These are phyloP conservation scores for Drosophila willistoni DNA, from an alignment of 1,140 invertebrate genomes.

Conservation along the genomic window DNA sequence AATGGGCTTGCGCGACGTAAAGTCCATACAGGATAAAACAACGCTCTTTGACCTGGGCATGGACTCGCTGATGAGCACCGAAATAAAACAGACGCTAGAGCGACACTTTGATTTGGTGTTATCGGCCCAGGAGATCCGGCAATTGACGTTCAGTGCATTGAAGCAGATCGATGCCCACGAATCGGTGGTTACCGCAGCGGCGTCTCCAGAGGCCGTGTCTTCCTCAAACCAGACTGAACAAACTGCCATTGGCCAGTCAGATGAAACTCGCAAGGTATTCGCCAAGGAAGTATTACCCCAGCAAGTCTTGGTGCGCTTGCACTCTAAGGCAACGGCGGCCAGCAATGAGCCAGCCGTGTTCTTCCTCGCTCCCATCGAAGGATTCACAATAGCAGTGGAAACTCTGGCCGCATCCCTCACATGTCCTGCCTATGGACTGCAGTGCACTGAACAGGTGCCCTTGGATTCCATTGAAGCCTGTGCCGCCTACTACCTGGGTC, in stretches of 20 bases:
- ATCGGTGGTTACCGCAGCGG: conserved; percentile 26
- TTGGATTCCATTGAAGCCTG: conserved; percentile 89
- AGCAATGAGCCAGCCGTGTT: conserved; percentile 86
- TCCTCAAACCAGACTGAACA: conserved; percentile 15
- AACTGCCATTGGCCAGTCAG: conserved; percentile 56
- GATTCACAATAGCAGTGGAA: conserved; percentile 89
- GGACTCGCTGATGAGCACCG: conserved; percentile 98
- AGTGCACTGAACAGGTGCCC: conserved; percentile 92
- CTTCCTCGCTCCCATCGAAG: conserved; percentile 96
- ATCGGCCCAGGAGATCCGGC: conserved; percentile 94
- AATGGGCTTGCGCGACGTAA: conserved; percentile 91
- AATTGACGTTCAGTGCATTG: conserved; percentile 90
- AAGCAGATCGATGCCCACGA: conserved; percentile 85
- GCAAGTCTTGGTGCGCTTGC: conserved; percentile 86
- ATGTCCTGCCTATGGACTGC: conserved; percentile 93
- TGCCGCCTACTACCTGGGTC: conserved; percentile 91
- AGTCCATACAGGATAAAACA: conserved; percentile 88
- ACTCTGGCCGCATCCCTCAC: conserved; percentile 88
- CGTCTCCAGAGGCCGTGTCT: neutral
- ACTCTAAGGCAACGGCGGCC: conserved; percentile 82
- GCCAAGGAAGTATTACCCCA: conserved; percentile 87
- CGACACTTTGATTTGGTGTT: conserved; percentile 94
- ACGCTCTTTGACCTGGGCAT: conserved; percentile 96
- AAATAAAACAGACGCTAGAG: conserved; percentile 98
- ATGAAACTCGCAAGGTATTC: conserved; percentile 84